Evolutionary conservation across 2,797 vertebrate species (phyloP), one percentile per base, ranked within the genome.

Genomic region (Sitta carolinensis): DNA sequence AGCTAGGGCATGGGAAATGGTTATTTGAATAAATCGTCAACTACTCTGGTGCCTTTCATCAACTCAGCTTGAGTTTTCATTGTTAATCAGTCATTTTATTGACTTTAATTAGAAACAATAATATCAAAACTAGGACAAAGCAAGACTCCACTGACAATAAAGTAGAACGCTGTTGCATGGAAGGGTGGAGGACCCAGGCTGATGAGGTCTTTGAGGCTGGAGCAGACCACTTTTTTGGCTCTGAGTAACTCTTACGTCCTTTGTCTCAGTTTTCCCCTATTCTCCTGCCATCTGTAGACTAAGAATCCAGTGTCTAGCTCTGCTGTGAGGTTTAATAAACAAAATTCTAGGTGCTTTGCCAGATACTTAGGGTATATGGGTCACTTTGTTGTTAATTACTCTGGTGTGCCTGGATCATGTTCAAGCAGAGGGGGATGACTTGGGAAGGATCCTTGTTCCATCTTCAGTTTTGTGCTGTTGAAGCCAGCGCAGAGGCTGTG

Each of bases 41-140:
- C 72, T 14, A 7, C 50, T 76, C 27, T n/a, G 34, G 62, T 73
- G 27, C 36, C 69, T 89, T 92, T 91, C 85, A 55, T 89, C 78
- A 79, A 36, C 76, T 30, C 83, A 74, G 79, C 74, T 70, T 81
- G 90, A 92, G 45, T 76, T 89, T 64, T 81, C 47, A 14, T 74
- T 80, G 42, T 66, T 92, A 84, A 69, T 89, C 0, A 0, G 67
- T 75, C 4, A 1, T 69, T 90, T 94, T 93, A 48, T 90, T 94
- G 42, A 64, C 87, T 87, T 81, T n/a, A 87, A 77, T 90, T 86
- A 89, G 64, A 87, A 93, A 77, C 52, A 92, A 73, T 55, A 89
- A 43, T 83, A 62, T 34, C 61, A 80, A 80, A 95, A 90, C 61
- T 76, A 74, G 68, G 78, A 62, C 68, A 95, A 87, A 82, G 58